Conservation (phyloP, 2,113 vertebrate species). For the Callithrix jacchus region DNA sequence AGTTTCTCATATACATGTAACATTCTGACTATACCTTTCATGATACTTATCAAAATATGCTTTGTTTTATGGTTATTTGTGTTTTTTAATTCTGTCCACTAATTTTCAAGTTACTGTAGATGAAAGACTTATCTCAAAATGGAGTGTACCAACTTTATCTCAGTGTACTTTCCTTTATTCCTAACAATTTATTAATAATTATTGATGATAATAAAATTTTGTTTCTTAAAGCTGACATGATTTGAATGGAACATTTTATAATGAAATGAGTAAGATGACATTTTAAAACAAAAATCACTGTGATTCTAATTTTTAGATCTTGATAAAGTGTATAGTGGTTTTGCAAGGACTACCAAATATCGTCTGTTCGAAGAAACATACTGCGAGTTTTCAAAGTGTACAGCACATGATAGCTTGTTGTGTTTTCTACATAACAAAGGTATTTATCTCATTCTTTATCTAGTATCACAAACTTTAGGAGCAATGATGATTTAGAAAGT, state of each 20-base stretch:
- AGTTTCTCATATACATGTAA: background rate
- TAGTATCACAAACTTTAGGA: background rate
- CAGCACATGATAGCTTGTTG: constrained; percentile 95
- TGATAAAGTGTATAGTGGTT: constrained; percentile 91
- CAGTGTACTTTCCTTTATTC: background rate
- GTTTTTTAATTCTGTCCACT: background rate
- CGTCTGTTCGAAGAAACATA: constrained; percentile 83
- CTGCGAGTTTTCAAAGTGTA: constrained; percentile 84
- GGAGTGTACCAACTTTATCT: constrained; percentile 24
- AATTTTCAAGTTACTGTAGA: constrained; percentile 27
- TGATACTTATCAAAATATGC: constrained; percentile 1
- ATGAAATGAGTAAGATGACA: background rate
- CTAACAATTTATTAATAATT: background rate
- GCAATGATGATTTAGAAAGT: background rate
- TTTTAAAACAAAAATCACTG: constrained; percentile 37
- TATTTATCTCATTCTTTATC: constrained; percentile 74
- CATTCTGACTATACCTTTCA: background rate
- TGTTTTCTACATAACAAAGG: constrained; percentile 92
- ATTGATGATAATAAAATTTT: background rate
- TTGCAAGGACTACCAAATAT: constrained; percentile 88
- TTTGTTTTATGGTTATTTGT: constrained; percentile 4
- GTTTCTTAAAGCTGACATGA: background rate
- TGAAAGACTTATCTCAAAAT: background rate
- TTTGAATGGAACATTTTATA: background rate
- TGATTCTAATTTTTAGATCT: constrained; percentile 86